Percentiles rank a stretch among this genome's conserved stretches.
Conservation (phyloP, 2,113 vertebrate species). For the Ophiodon elongatus region DNA sequence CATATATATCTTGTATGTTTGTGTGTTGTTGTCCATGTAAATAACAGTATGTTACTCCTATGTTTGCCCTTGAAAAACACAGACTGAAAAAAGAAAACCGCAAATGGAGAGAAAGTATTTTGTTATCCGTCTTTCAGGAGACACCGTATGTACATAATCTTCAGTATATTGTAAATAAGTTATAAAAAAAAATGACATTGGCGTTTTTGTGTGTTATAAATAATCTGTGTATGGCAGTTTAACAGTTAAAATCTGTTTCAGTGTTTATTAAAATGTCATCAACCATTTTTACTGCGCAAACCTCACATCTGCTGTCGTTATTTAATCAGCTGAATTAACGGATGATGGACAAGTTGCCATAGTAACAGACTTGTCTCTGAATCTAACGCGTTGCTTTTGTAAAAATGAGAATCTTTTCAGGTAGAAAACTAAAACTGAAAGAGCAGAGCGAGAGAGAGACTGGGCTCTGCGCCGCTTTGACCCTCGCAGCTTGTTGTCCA, state of each 20-base stretch:
- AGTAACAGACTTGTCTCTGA: no score
- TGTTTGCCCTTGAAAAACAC: slow-evolving; percentile 80
- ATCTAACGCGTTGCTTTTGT: neutral
- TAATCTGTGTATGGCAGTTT: slow-evolving; percentile 87
- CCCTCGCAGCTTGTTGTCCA: slow-evolving; percentile 58
- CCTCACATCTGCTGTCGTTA: slow-evolving; percentile 75
- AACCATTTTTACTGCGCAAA: slow-evolving; percentile 81
- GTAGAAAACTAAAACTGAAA: neutral
- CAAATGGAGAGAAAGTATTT: slow-evolving; percentile 86
- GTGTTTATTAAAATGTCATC: slow-evolving; percentile 89
- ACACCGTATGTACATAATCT: slow-evolving; percentile 87
- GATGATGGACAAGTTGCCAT: neutral
- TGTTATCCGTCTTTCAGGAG: slow-evolving; percentile 88
- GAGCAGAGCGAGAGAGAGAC: no score
- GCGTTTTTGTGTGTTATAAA: slow-evolving; percentile 88
- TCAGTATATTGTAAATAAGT: slow-evolving; percentile 90
- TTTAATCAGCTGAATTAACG: slow-evolving; percentile 30
- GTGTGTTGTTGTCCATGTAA: slow-evolving; percentile 89
- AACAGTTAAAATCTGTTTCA: slow-evolving; percentile 87
- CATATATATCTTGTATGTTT: slow-evolving; percentile 79
- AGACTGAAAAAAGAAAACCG: slow-evolving; percentile 70
- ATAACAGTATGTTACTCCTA: slow-evolving; percentile 83
- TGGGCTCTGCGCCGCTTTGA: neutral
- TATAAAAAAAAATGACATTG: slow-evolving; percentile 74
- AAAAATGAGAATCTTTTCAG: neutral